Conservation (phyloP, 2,113 vertebrate species). For the Myrmophylax atrothorax region DNA sequence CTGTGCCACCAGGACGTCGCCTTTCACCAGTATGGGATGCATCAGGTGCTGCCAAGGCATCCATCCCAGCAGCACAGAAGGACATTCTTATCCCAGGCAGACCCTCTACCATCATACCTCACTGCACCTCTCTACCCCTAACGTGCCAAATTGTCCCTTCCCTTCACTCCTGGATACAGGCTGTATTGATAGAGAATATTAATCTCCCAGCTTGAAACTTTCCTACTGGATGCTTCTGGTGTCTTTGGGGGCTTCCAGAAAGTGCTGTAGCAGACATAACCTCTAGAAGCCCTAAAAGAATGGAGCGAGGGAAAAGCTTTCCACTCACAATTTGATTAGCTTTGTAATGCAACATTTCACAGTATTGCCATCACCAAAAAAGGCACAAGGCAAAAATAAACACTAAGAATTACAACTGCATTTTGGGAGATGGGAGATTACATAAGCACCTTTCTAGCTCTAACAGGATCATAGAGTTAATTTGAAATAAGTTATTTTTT, state of each 20-base stretch:
- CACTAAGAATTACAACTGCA: background rate
- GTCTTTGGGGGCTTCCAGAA: background rate
- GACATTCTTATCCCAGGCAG: background rate
- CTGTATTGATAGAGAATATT: background rate
- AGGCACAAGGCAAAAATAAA: background rate
- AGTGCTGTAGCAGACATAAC: background rate
- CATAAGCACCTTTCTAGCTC: background rate
- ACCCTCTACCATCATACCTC: background rate
- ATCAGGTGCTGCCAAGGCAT: background rate
- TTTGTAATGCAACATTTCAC: background rate
- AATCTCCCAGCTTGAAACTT: background rate
- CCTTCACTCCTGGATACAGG: background rate
- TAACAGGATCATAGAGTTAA: background rate
- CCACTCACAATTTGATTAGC: background rate
- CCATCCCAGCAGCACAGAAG: background rate
- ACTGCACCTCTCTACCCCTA: background rate
- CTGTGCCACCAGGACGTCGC: background rate
- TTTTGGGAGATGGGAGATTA: background rate
- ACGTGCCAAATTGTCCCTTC: accelerated
- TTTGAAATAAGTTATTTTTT: background rate
- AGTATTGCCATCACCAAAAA: background rate
- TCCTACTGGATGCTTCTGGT: background rate
- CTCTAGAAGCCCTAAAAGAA: background rate
- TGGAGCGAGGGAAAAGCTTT: background rate
- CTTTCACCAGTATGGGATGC: background rate